phyloP scores from a whole-genome alignment of 2,113 vertebrate species.

The Chiloscyllium plagiosum region DNA sequence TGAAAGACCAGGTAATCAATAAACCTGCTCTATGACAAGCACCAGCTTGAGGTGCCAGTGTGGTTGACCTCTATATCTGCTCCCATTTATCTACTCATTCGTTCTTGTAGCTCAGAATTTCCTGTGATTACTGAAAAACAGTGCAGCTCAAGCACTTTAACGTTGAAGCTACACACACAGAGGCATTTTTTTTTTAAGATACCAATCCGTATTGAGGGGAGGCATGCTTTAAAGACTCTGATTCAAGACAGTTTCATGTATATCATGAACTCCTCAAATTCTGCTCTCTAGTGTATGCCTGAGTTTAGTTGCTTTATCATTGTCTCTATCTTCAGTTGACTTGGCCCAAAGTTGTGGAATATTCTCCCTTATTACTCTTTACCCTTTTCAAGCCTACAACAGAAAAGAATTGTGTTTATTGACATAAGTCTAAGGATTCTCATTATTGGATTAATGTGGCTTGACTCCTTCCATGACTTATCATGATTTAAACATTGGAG shows the following conservation, averaged over 20 bases:
- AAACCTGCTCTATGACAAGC: background rate
- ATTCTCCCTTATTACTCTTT: background rate
- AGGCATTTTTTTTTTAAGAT: background rate
- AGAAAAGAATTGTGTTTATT: too few species aligned
- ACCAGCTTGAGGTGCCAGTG: conserved; percentile 27
- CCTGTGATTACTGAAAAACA: background rate
- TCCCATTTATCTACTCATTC: conserved; percentile 35
- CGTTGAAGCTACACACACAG: background rate
- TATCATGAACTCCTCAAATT: background rate
- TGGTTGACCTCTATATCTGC: conserved; percentile 9
- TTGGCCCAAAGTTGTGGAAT: background rate
- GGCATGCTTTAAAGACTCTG: background rate
- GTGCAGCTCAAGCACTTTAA: too few species aligned
- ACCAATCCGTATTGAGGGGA: background rate
- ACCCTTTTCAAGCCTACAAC: background rate
- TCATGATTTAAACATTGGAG: too few species aligned
- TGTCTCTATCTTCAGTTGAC: background rate
- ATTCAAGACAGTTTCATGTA: too few species aligned
- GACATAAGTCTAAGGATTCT: too few species aligned
- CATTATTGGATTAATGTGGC: too few species aligned
- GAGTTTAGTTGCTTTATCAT: background rate
- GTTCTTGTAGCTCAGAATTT: background rate
- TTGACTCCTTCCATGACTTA: too few species aligned
- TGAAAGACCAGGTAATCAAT: conserved; percentile 24
- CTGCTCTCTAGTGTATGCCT: background rate